These are phyloP conservation scores for Thyatira batis DNA, from an alignment of 2,888 invertebrate genomes.

Conservation along the genomic window DNA sequence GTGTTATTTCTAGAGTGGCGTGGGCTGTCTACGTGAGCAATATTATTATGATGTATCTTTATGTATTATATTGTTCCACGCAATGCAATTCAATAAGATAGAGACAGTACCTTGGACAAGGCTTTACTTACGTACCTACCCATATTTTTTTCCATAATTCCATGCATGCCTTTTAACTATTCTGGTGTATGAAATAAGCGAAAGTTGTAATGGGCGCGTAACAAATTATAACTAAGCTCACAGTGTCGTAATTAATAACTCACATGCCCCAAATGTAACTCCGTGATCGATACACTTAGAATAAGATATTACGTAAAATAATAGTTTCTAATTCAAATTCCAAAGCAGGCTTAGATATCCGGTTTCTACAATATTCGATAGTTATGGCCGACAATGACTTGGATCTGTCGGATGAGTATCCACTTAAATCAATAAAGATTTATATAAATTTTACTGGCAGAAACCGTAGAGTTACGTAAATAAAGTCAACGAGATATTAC, in stretches of 20 bases:
- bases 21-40: constrained; percentile 58
- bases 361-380: neutral
- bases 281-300: constrained; percentile 26
- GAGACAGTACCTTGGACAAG: constrained; percentile 7
- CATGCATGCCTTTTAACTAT: constrained; percentile 37
- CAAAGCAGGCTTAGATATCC: neutral
- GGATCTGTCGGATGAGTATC: neutral
- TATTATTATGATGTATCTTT: constrained; percentile 56
- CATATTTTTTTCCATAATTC: constrained; percentile 27
- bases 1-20: constrained; percentile 60
- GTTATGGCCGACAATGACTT: neutral
- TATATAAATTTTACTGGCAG: neutral
- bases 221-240: constrained; percentile 33
- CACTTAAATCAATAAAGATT: neutral
- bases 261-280: constrained; percentile 30
- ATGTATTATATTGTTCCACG: constrained; percentile 44
- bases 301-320: constrained; percentile 31
- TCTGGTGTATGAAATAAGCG: constrained; percentile 58
- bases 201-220: constrained; percentile 55
- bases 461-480: neutral
- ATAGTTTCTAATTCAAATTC: neutral
- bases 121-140: constrained; percentile 23
- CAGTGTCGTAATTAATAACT: constrained; percentile 31
- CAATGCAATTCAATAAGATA: constrained; percentile 21
- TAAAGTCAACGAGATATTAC: neutral